These are phyloP conservation scores for Meriones psammophilus DNA, from an alignment of 2,797 vertebrate genomes.

Conservation along the genomic window DNA sequence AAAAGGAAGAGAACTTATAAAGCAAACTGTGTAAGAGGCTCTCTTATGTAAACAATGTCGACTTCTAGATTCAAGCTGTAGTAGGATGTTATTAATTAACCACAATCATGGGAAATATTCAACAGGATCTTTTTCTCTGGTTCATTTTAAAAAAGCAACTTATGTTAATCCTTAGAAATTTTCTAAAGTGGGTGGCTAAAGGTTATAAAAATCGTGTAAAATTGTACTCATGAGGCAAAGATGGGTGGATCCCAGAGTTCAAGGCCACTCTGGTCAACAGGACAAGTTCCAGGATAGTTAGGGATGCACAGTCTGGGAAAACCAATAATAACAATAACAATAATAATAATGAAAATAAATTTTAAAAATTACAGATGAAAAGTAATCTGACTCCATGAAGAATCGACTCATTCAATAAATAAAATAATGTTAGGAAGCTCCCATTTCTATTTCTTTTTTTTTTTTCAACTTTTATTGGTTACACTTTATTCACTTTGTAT, in stretches of 20 bases:
- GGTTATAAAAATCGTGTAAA: slow-evolving; percentile 31
- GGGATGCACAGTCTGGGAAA: background rate
- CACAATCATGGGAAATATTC: slow-evolving; percentile 32
- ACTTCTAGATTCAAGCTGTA: slow-evolving; percentile 25
- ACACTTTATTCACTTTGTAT: too few relatives aligned
- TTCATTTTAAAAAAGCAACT: slow-evolving; percentile 28
- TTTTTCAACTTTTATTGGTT: too few relatives aligned
- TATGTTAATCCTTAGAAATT: slow-evolving; percentile 17
- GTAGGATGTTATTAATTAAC: slow-evolving; percentile 53
- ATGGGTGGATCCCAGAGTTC: background rate
- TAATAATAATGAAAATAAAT: too few relatives aligned
- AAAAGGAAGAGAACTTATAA: slow-evolving; percentile 10
- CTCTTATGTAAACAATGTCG: slow-evolving; percentile 54
- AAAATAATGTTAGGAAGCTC: slow-evolving; percentile 26
- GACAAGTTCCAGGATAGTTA: background rate
- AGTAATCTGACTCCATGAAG: slow-evolving; percentile 29
- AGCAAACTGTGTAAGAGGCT: slow-evolving; percentile 12
- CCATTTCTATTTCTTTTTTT: too few relatives aligned
- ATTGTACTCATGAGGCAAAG: background rate
- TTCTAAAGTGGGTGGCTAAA: slow-evolving; percentile 34
- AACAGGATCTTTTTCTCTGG: slow-evolving; percentile 21
- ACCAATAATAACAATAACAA: background rate
- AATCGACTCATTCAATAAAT: slow-evolving; percentile 56
- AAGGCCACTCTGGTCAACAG: background rate
- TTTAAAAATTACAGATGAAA: background rate